Evolutionary conservation across 2,888 invertebrate genomes (phyloP), one percentile per base, ranked within the genome.

Genomic region (Lucinisca nassula): DNA sequence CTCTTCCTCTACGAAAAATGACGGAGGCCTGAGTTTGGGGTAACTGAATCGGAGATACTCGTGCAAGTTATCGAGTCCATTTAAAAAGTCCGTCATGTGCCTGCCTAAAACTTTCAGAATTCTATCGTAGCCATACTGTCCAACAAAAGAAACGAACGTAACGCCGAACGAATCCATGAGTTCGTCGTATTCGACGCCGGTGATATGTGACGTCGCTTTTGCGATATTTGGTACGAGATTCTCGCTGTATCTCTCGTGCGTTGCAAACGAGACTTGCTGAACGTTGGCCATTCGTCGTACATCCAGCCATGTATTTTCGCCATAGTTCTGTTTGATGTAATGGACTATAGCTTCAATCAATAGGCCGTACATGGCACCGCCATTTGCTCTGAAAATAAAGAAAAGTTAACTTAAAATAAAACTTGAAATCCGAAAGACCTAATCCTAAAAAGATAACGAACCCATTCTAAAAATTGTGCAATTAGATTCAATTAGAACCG

Each of bases 11-110:
- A 99, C 99, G 93, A 99, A 99, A 96, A 99, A 99, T 79, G 99
- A 99, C 0, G 99, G 99, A 0, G 99, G 99, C 90, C 98, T 97
- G 97, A 98, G 97, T 92, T 98, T 97, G 0, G 99, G 99, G 96
- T 99, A 99, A 79, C 98, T 99, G 97, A 99, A 99, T 96, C 99
- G 98, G 73, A 99, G 97, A 96, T 99, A 99, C 96, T 99, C 99
- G 96, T 99, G 99, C 35, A 99, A 97, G 97, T 99, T 99, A 96
- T 99, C 99, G 92, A 99, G 97, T 0, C 96, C 99, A 95, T 99
- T 99, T 1, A 99, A 97, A 95, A 99, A 99, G 96, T 99, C 99
- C 79, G 99, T 97, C 98, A 99, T 98, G 96, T 99, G 98, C 6
- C 99, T 97, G 0, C 99, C 99, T 14, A 96, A 92, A 1, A 96